A percentile compares a stretch with the other conserved stretches of the same genome.
These are phyloP conservation scores for Syritta pipiens DNA, from an alignment of 2,888 invertebrate species.

Conservation along the genomic window DNA sequence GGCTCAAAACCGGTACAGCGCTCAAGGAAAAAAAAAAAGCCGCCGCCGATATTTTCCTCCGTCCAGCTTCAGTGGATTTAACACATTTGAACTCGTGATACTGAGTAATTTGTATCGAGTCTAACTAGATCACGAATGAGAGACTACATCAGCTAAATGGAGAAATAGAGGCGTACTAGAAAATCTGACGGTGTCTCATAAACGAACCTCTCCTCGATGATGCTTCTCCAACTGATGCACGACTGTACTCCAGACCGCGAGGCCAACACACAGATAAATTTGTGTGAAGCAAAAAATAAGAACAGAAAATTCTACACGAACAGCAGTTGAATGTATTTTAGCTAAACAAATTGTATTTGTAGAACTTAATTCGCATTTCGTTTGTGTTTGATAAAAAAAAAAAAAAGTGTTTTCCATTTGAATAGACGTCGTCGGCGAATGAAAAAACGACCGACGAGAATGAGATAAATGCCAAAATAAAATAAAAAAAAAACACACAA, in stretches of 20 bases:
- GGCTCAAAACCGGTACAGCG: constrained; percentile 54
- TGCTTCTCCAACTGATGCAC: constrained; percentile 12
- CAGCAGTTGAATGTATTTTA: not conserved
- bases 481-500: constrained; percentile 38
- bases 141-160: no score
- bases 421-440: not conserved
- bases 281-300: not conserved
- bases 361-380: constrained; percentile 5
- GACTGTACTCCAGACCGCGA: constrained; percentile 41
- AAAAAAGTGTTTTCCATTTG: not conserved
- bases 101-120: no score
- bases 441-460: not conserved
- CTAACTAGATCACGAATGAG: no score
- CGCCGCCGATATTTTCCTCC: no score
- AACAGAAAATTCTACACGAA: not conserved
- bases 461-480: constrained; percentile 23
- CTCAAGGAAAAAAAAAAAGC: no score
- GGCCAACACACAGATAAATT: not conserved
- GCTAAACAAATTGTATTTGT: constrained; percentile 28
- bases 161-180: no score
- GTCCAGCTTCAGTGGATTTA: not conserved
- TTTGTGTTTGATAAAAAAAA: constrained; percentile 30
- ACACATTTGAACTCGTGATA: constrained; percentile 37
- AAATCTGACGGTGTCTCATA: no score
- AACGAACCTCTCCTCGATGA: not conserved